A percentile compares a stretch with the other conserved stretches of the same genome.
Conservation (phyloP, 2,113 vertebrate genomes). For the Acanthisitta chloris region DNA sequence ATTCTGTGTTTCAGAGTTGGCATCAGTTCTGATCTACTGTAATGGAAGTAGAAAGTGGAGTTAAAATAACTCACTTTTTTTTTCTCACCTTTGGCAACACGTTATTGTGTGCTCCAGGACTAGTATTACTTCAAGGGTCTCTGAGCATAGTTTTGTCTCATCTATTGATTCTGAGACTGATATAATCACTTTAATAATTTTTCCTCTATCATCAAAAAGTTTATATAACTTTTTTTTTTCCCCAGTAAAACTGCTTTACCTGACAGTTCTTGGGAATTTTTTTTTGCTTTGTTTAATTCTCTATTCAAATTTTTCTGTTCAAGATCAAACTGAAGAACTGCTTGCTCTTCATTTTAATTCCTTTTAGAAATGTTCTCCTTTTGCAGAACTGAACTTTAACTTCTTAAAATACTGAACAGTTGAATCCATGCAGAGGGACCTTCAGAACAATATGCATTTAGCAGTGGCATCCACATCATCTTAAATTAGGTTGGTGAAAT, state of each 20-base stretch:
- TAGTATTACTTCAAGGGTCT: neutral
- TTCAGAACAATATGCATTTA: neutral
- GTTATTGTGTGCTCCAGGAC: neutral
- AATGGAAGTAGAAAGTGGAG: neutral
- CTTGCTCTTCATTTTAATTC: neutral
- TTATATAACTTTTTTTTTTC: neutral
- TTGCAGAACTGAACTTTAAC: neutral
- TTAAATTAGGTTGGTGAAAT: neutral
- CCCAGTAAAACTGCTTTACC: neutral
- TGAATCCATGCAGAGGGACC: neutral
- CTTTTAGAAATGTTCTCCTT: neutral
- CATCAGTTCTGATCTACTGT: neutral
- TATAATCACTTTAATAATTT: neutral
- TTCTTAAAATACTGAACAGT: neutral
- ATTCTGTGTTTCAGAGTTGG: neutral
- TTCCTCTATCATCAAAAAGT: neutral
- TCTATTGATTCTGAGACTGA: neutral
- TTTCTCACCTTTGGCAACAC: neutral
- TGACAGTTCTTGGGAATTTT: fast-evolving
- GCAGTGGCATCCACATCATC: neutral
- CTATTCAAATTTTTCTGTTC: neutral
- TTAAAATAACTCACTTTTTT: neutral
- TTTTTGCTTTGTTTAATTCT: neutral
- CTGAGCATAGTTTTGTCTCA: neutral
- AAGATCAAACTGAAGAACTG: neutral